Conservation (phyloP, 2,113 vertebrate species). For the Python bivittatus region DNA sequence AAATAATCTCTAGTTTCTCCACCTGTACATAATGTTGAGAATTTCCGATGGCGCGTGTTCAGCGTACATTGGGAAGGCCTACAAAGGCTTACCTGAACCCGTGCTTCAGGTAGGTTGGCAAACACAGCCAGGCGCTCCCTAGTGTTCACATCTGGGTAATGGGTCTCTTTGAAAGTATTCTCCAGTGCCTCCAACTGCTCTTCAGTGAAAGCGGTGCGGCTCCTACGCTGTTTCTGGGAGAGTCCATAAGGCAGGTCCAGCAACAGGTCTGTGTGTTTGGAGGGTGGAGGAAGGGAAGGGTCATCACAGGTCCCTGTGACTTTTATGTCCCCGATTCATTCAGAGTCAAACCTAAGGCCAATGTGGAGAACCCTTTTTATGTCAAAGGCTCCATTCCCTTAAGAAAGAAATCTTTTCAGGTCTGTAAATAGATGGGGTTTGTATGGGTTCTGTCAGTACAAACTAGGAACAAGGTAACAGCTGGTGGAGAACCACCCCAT, state of each 20-base stretch:
- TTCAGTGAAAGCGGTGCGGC: conserved; percentile 77
- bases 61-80: neutral
- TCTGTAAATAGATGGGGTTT: no score
- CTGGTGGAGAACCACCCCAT: neutral
- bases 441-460: neutral
- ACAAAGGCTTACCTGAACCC: conserved; percentile 75
- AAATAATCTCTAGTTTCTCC: neutral
- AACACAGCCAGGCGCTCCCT: conserved; percentile 79
- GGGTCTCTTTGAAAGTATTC: conserved; percentile 78
- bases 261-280: conserved; percentile 70
- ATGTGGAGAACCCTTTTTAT: neutral
- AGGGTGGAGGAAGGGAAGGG: no score
- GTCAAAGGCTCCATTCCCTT: no score
- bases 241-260: conserved; percentile 74
- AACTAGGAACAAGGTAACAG: neutral
- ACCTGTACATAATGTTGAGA: neutral
- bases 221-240: conserved; percentile 76
- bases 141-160: conserved; percentile 81
- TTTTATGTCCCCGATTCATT: neutral
- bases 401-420: no score
- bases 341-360: neutral
- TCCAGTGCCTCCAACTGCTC: conserved; percentile 80
- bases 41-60: neutral
- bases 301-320: neutral
- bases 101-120: conserved; percentile 80